Evolutionary conservation across 2,888 invertebrate genomes (phyloP).

Genomic region (Acanthosepion lycidas): DNA sequence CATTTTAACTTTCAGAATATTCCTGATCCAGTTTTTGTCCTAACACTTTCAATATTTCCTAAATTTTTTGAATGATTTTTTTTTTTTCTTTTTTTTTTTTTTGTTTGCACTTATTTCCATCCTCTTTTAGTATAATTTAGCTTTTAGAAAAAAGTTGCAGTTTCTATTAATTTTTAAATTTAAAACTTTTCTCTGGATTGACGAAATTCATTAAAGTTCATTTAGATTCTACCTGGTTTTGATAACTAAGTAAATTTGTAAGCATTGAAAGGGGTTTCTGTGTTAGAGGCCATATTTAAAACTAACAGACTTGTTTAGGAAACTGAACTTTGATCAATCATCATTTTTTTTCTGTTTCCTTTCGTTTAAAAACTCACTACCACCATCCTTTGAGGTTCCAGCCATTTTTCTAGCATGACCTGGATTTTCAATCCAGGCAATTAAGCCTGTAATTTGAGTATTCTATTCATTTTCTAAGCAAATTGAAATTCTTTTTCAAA

Average conservation of each 20-base stretch:
- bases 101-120: neutral
- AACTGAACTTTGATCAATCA: too few relatives aligned
- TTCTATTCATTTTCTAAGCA: neutral
- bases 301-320: too few relatives aligned
- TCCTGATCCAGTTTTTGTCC: neutral
- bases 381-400: neutral
- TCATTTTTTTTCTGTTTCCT: neutral
- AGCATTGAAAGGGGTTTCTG: too few relatives aligned
- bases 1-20: neutral
- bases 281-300: too few relatives aligned
- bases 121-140: too few relatives aligned
- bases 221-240: too few relatives aligned
- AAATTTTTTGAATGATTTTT: neutral
- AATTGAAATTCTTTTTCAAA: too few relatives aligned
- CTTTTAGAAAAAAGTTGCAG: too few relatives aligned
- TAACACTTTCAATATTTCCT: neutral
- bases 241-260: too few relatives aligned
- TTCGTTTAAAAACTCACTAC: neutral
- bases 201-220: too few relatives aligned
- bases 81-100: neutral
- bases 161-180: too few relatives aligned
- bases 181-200: too few relatives aligned
- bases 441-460: neutral
- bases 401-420: neutral
- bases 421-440: neutral